Evolutionary conservation across 2,113 vertebrate species (phyloP), one percentile per base, ranked within the genome.

Genomic region (Neolamprologus tretocephalus): DNA sequence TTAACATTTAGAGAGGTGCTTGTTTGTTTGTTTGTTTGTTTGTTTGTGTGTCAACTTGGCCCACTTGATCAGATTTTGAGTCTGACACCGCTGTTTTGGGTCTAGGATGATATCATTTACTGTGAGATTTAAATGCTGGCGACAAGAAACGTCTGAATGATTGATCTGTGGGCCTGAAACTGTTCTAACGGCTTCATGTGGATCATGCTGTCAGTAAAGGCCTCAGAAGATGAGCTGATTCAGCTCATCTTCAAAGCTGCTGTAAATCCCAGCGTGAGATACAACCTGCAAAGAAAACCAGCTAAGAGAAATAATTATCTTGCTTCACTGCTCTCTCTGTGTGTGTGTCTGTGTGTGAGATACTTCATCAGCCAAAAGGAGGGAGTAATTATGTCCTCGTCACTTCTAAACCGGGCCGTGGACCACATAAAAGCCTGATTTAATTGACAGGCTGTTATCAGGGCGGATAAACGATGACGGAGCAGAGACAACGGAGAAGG

Each of bases 361-460:
- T 10, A 73, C 53, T 58, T 92, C 63, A 86, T 86, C 85, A 86
- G 49, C 83, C 61, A 5, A 61, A 61, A 83, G 82, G 8, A 28
- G 13, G 42, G 35, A 10, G 37, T 90, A 57, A 89, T 94, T 84
- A 86, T 6, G 47, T 87, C 57, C 35, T 84, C 66, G 7, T 91
- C 28, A 28, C 26, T 6, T 61, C 58, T 55, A 16, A 87, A 63
- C 14, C 26, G 7, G 40, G 21, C 63, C 7, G 61, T 2, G 9
- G 55, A 63, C 51, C 40, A 86, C 78, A 89, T 87, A 17, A 89
- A 91, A 82, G 87, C 9, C 54, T 7, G 14, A 17, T 89, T 79
- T 90, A 73, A 92, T 86, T 81, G 81, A n/a, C 80, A 9, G 81
- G 55, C 53, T 82, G 45, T 58, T 89, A 87, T 94, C 87, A 49